Base-by-base conservation (phyloP, 2,888 invertebrate species). In the Caenorhabditis auriculariae region DNA sequence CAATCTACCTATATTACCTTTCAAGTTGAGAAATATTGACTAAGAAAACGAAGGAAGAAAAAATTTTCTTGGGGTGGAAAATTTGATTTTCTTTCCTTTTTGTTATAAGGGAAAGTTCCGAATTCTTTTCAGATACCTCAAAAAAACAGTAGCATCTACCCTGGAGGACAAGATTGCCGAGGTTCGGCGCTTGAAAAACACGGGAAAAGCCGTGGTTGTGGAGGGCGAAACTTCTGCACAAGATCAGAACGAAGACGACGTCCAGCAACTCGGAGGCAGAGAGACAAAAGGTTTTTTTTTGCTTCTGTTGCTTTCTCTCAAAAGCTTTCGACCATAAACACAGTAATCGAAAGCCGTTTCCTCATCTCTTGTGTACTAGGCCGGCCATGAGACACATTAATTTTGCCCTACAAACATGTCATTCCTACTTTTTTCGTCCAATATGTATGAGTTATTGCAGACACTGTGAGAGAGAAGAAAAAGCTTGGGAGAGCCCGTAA, bases 111-210 rank as follows among this genome's bases (percentile, higher is more conserved):
- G 9, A 41, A n/a, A 15, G 9, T 9, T n/a, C n/a, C n/a, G n/a
- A n/a, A n/a, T n/a, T n/a, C n/a, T 50, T 27, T 59, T 56, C 39
- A 66, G 64, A 35, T 76, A 74, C 44, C 65, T 78, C 24, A 75
- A 77, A 54, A 76, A 76, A 39, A 69, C 67, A 19, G 66, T 57
- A 15, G 54, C 66, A 9, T 71, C 75, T 6, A 63, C 72, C 19
- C 60, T 77, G n/a, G 77, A 77, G 43, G 75, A 76, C 45, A 77
- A 75, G 55, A 77, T 77, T 52, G 75, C 72, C 15, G 68, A 73
- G 29, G 74, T 60, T 48, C 42, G 65, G 28, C 57, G 55, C 43
- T 28, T 55, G 59, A 72, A 69, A 41, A 70, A 69, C 45, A 66
- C 66, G 0, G 66, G 60, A 28, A 53, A 62, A 43, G 60, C 47